phyloP scores from a whole-genome alignment of 2,797 vertebrate species.

The Ambastaia sidthimunki region DNA sequence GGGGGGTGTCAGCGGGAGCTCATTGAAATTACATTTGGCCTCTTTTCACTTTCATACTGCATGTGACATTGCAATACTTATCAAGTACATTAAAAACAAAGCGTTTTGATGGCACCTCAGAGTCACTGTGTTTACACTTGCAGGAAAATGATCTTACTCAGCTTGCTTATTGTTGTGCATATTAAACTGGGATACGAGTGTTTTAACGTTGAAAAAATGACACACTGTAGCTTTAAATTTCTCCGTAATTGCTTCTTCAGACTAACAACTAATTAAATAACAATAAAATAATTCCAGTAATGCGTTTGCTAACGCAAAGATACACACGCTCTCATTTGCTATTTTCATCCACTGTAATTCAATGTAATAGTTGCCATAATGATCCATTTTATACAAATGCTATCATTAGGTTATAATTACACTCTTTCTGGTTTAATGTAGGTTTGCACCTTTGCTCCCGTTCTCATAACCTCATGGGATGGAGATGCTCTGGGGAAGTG shows the following conservation, averaged over 20 bases:
- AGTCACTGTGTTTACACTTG: not conserved
- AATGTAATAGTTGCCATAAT: constrained; percentile 49
- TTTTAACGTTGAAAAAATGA: not conserved
- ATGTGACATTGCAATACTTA: constrained; percentile 45
- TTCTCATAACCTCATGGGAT: constrained; percentile 50
- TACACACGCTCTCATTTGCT: constrained; percentile 42
- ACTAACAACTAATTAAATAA: constrained; percentile 53
- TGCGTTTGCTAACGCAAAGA: constrained; percentile 39
- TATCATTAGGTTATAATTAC: constrained; percentile 62
- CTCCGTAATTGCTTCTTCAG: constrained; percentile 23
- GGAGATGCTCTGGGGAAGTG: constrained; percentile 57
- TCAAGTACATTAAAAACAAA: constrained; percentile 39
- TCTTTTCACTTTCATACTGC: constrained; percentile 52
- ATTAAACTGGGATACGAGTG: not conserved
- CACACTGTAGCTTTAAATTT: constrained; percentile 9
- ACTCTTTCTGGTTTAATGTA: constrained; percentile 49
- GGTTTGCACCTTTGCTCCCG: constrained; percentile 56
- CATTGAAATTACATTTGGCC: constrained; percentile 22
- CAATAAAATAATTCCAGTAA: constrained; percentile 41
- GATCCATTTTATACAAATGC: constrained; percentile 56
- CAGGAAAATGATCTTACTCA: not conserved
- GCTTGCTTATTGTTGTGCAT: not conserved
- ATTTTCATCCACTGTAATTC: constrained; percentile 47
- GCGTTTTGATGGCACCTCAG: not conserved
- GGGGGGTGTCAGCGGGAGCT: not conserved